Evolutionary conservation across 2,113 vertebrate genomes (phyloP).

Genomic region (Puntigrus tetrazona): DNA sequence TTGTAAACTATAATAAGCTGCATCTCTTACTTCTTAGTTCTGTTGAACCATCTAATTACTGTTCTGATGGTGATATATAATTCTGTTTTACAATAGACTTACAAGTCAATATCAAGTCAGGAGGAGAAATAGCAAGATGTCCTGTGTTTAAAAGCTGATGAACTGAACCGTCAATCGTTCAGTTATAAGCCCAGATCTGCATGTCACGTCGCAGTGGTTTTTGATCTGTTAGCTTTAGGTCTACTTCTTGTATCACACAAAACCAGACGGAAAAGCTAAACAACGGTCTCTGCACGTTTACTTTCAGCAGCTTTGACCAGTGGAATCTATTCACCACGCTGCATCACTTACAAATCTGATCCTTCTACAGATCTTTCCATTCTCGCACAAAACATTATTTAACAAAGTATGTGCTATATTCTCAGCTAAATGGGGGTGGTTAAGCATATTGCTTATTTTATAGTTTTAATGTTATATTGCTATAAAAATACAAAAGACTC

Average conservation of each 20-base stretch:
- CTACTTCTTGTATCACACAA: not conserved
- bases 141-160: not conserved
- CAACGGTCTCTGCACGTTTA: not conserved
- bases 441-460: not conserved
- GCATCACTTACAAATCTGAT: not conserved
- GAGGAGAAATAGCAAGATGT: not conserved
- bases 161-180: not conserved
- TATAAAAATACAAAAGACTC: not conserved
- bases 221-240: not conserved
- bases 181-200: not conserved
- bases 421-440: not conserved
- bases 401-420: not conserved
- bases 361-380: not conserved
- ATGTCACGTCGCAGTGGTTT: not conserved
- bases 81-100: not conserved
- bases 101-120: not conserved
- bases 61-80: not conserved
- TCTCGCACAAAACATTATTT: not conserved
- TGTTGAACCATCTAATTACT: not conserved
- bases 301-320: not conserved
- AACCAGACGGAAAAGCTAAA: not conserved
- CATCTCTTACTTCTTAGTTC: not conserved
- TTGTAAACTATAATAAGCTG: not conserved
- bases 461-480: no score
- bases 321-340: constrained; percentile 7